A percentile compares a stretch with the other conserved stretches of the same genome.
Conservation (phyloP, 2,113 vertebrate species). For the Myrmecophaga tridactyla region DNA sequence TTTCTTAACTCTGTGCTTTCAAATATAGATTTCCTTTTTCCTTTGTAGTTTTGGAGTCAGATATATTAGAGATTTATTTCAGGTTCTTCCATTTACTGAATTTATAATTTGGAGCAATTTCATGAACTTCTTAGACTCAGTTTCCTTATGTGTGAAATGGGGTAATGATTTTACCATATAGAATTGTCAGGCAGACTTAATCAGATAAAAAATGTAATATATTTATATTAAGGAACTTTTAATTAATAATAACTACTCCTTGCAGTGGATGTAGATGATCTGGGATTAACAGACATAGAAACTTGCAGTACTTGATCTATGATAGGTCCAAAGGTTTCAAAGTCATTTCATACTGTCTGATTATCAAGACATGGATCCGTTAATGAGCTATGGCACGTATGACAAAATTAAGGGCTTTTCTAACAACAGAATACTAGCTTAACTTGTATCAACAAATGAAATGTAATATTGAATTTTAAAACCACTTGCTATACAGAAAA, state of each 20-base stretch:
- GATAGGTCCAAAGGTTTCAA: neutral
- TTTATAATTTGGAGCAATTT: neutral
- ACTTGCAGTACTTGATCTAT: neutral
- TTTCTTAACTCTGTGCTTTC: neutral
- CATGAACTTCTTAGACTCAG: neutral
- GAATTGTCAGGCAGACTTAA: neutral
- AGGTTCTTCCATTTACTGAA: neutral
- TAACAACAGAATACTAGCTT: neutral
- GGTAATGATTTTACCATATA: neutral
- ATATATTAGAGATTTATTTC: neutral
- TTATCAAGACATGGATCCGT: neutral
- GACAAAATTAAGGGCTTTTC: neutral
- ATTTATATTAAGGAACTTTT: neutral
- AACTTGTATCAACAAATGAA: constrained; percentile 35
- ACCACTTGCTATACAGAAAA: neutral
- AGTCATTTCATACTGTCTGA: neutral
- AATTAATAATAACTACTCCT: neutral
- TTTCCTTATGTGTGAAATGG: neutral
- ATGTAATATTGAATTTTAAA: constrained; percentile 6
- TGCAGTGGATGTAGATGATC: neutral
- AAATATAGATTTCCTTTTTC: neutral
- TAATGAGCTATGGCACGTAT: neutral
- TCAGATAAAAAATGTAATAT: neutral
- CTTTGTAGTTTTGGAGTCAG: neutral
- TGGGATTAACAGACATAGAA: neutral